Percentiles rank a stretch among this genome's conserved stretches.
phyloP scores from a whole-genome alignment of 2,888 invertebrate genomes.

The Agriopis leucophaearia region DNA sequence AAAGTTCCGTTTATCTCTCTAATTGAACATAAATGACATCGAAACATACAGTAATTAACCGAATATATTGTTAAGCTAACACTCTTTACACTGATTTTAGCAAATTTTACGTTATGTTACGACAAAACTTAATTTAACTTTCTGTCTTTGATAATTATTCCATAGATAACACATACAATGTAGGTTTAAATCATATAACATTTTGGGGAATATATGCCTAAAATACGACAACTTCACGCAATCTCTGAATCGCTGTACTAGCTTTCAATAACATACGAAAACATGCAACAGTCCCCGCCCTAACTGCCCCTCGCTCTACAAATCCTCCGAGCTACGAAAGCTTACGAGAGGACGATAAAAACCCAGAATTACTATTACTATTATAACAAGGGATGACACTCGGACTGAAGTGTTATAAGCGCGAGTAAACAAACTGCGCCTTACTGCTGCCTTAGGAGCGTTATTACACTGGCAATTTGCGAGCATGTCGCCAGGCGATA shows the following conservation, averaged over 20 bases:
- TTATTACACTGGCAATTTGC: neutral
- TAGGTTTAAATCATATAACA: neutral
- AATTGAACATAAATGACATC: no score
- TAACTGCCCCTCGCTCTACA: neutral
- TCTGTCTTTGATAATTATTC: no score
- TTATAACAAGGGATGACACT: conserved; percentile 22
- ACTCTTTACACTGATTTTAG: no score
- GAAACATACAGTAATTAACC: no score
- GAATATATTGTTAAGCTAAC: no score
- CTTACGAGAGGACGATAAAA: conserved; percentile 10
- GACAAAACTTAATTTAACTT: no score
- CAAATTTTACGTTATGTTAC: no score
- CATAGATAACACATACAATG: neutral
- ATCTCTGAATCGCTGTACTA: neutral
- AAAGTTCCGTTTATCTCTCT: no score
- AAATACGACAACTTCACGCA: neutral
- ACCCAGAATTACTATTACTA: conserved; percentile 23
- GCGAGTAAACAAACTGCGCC: conserved; percentile 13
- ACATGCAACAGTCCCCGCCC: conserved; percentile 1
- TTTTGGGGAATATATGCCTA: neutral
- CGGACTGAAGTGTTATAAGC: conserved; percentile 13
- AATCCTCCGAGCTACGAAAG: conserved; percentile 3
- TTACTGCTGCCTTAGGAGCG: conserved; percentile 2
- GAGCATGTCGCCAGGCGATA: neutral
- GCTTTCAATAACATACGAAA: conserved; percentile 1